Conservation (phyloP, 1,140 invertebrate genomes). For the Hesperophylax magnus region DNA sequence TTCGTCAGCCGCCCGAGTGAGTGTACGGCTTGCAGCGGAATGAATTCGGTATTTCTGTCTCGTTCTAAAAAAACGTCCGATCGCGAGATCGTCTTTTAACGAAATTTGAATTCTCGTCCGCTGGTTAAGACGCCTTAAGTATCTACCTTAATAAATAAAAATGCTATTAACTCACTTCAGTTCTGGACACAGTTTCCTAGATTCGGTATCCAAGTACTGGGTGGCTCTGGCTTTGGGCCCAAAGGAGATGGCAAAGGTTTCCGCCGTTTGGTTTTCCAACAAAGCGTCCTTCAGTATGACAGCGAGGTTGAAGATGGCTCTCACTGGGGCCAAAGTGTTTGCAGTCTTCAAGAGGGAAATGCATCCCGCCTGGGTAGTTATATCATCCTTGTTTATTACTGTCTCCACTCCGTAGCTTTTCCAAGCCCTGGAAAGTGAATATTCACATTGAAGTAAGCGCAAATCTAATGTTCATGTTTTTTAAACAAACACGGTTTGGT, state of each 20-base stretch:
- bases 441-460: slow-evolving; percentile 26
- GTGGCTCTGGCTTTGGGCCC: slow-evolving; percentile 76
- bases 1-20: no score
- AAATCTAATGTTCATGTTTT: no score
- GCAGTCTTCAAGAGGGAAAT: slow-evolving; percentile 75
- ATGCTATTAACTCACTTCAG: slow-evolving; percentile 64
- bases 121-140: no score
- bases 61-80: no score
- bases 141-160: no score
- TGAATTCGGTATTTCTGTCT: no score
- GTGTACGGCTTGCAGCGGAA: no score
- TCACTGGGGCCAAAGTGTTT: slow-evolving; percentile 75
- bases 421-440: slow-evolving; percentile 72
- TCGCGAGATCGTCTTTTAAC: no score
- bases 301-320: slow-evolving; percentile 88
- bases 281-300: slow-evolving; percentile 77
- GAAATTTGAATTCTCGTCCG: no score
- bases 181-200: slow-evolving; percentile 72
- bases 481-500: no score
- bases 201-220: slow-evolving; percentile 73
- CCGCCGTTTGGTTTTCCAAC: slow-evolving; percentile 75
- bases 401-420: slow-evolving; percentile 75
- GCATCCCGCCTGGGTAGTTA: slow-evolving; percentile 75
- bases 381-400: slow-evolving; percentile 76
- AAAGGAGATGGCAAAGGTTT: slow-evolving; percentile 72